Base-by-base conservation (phyloP, 2,113 vertebrate species). In the Okapia johnstoni region DNA sequence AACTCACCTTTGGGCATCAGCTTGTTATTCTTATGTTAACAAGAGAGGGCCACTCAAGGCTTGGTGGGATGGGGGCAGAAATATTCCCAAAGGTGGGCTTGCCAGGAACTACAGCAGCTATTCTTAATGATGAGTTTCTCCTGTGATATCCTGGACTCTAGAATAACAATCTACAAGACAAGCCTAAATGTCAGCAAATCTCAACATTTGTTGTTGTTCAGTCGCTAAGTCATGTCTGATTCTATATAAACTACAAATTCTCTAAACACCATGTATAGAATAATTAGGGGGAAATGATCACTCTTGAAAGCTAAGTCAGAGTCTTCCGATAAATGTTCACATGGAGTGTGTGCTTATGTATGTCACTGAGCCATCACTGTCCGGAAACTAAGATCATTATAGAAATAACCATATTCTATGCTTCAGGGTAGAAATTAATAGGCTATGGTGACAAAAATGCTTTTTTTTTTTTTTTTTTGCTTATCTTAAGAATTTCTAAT, bases 341-440 rank as follows among this genome's bases (percentile, higher is more conserved):
- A 21, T 7, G 11, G 25, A 73, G n/a, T 11, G 26, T 55, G 21
- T 25, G 54, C 54, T 13, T 40, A 73, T 48, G 57, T 26, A 17
- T 86, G 52, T 61, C 54, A 46, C 30, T 79, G 92, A 50, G 36
- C 85, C 33, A 54, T 76, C 33, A 36, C n/a, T 84, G 55, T 92
- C 92, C 36, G 9, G 40, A 93, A 63, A 93, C 76, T 95, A 73
- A 81, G 4, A 88, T 70, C 97, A 77, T 15, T 16, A 57, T n/a
- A 98, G 40, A 91, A 89, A 87, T 95, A 97, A 97, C 85, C 90
- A 93, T 83, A 94, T 96, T 77, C 94, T 97, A 63, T 43, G 83
- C 93, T 98, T 98, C 66, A 76, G 85, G 93, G 73, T 25, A 93
- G 58, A 95, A 85, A 26, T 48, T 14, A 16, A 94, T 90, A 97